Base-by-base conservation (phyloP, 2,888 invertebrate genomes). In the Polydesmus complanatus region DNA sequence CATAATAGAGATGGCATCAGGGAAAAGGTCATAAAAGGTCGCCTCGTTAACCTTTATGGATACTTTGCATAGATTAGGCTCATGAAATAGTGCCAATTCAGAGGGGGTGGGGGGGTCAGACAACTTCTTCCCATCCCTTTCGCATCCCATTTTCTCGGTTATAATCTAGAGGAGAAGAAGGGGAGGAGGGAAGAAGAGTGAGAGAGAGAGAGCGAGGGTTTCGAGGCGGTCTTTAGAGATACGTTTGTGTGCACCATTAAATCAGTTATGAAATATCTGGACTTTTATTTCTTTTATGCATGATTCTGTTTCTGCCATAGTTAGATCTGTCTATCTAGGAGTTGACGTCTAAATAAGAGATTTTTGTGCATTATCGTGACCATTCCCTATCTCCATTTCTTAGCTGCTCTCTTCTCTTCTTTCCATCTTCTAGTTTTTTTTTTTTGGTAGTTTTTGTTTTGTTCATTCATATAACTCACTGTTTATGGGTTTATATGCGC, bases 11-110 rank as follows among this genome's bases (percentile, higher is more conserved):
- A 37, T 37, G 8, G 14, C 14, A 8, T 37, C 14, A 14, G 37
- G 14, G 37, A 37, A 27, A 26, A 56, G 56, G 56, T 56, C 56
- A 27, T 56, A 56, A 56, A 27, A 37, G 47, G 56, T 27, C 56
- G 26, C 27, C 56, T 56, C 56, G 56, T 56, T 56, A 56, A 47
- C 21, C 56, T 56, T 56, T 56, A 56, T 56, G 56, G 56, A 56
- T 47, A 56, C 37, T 56, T 56, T 56, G 56, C 56, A 56, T 56
- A 56, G 56, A 56, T 56, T 37, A 56, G 22, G 21, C 21, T 22
- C 47, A 56, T 56, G 56, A 56, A 56, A 56, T 56, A 47, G 56
- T 56, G 56, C 18, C 25, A 56, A 47, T 56, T 56, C 47, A 27
- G 56, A 37, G 37, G 37, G 37, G 37, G 14, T 37, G 37, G 37